phyloP scores from a whole-genome alignment of 2,888 invertebrate species.

The Parnassius mnemosyne region DNA sequence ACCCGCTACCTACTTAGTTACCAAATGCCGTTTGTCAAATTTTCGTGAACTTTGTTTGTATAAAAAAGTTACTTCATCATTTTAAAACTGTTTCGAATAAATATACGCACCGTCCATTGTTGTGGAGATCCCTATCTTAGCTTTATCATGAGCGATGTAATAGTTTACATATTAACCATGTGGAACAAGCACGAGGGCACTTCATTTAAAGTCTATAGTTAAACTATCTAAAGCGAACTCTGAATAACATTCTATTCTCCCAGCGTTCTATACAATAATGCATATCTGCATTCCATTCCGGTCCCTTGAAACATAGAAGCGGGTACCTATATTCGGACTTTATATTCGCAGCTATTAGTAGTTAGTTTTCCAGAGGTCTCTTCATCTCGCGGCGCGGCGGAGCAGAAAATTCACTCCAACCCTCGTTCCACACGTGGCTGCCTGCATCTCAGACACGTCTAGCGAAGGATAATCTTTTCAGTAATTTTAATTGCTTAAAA shows the following conservation, averaged over 20 bases:
- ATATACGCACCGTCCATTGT: no score
- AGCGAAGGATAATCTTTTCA: conserved; percentile 35
- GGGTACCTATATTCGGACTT: conserved; percentile 29
- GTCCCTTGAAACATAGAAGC: conserved; percentile 4
- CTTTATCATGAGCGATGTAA: no score
- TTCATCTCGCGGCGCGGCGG: conserved; percentile 61
- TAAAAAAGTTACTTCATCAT: no score
- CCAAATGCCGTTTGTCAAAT: no score
- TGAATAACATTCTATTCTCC: background rate
- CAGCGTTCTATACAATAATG: background rate
- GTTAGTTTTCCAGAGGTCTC: conserved; percentile 55
- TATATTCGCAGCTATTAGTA: conserved; percentile 33
- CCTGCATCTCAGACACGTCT: conserved; percentile 38
- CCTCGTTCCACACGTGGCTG: conserved; percentile 61
- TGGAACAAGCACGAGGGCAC: no score
- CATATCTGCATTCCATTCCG: conserved; percentile 21
- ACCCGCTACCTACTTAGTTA: no score
- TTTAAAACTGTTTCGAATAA: no score
- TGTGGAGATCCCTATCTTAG: no score
- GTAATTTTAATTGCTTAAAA: conserved; percentile 36
- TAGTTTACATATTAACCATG: no score
- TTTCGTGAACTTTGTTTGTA: no score
- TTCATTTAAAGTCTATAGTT: background rate
- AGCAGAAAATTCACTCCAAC: conserved; percentile 67
- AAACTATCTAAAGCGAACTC: background rate